phyloP scores from a whole-genome alignment of 2,797 vertebrate genomes.

The Macropus fuliginosus region DNA sequence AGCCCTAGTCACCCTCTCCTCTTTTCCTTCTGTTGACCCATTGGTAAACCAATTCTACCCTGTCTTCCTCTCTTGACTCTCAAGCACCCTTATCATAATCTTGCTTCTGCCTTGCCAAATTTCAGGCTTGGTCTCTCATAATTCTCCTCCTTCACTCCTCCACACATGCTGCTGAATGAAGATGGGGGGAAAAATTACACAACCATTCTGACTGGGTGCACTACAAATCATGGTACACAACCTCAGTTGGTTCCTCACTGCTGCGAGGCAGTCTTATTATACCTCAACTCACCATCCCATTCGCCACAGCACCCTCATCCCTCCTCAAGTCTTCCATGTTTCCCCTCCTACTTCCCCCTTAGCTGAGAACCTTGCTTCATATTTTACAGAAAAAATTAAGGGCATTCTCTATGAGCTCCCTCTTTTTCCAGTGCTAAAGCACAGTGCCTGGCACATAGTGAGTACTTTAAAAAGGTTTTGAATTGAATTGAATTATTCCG shows the following conservation, averaged over 20 bases:
- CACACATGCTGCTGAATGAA: neutral
- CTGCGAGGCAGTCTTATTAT: neutral
- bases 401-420: neutral
- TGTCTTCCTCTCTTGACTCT: neutral
- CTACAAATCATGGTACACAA: neutral
- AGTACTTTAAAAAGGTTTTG: neutral
- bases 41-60: neutral
- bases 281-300: neutral
- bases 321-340: neutral
- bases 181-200: neutral
- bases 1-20: neutral
- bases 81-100: neutral
- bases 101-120: neutral
- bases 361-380: neutral
- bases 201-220: neutral
- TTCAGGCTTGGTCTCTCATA: neutral
- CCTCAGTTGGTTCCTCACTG: neutral
- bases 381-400: neutral
- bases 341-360: neutral
- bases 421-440: neutral
- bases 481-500: neutral
- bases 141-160: neutral
- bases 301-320: neutral
- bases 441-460: neutral
- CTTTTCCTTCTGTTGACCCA: neutral